Evolutionary conservation across 2,888 invertebrate species (phyloP).

Genomic region (Cremastobaeus sp.): DNA sequence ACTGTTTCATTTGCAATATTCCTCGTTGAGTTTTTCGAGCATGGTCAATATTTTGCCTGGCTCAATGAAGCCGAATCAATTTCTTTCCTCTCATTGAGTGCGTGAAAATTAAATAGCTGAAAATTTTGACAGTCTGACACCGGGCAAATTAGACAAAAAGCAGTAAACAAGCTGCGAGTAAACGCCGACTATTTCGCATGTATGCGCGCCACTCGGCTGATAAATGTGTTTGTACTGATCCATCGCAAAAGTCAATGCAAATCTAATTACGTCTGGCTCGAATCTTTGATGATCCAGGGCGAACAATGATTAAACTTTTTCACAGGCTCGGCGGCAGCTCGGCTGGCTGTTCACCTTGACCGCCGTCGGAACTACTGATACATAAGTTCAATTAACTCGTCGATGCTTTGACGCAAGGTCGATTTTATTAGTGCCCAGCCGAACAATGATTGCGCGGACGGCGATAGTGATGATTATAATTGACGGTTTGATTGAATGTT

Average conservation of each 20-base stretch:
- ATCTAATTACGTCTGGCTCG: conserved; percentile 15
- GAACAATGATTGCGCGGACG: conserved; percentile 47
- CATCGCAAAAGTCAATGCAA: conserved; percentile 11
- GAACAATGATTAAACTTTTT: conserved; percentile 49
- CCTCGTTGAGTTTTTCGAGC: too few species aligned
- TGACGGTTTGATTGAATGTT: conserved; percentile 53
- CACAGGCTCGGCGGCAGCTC: conserved; percentile 37
- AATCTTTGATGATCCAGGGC: conserved; percentile 15
- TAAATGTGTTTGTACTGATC: conserved; percentile 14
- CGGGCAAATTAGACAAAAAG: too few species aligned
- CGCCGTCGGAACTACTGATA: conserved; percentile 50
- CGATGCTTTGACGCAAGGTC: conserved; percentile 59
- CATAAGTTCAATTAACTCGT: conserved; percentile 59
- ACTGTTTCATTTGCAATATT: too few species aligned
- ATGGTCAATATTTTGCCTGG: too few species aligned
- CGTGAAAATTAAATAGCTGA: too few species aligned
- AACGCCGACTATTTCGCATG: too few species aligned
- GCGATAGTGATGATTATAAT: conserved; percentile 55
- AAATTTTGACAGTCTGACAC: too few species aligned
- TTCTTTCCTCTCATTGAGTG: too few species aligned
- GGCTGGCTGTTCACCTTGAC: conserved; percentile 58
- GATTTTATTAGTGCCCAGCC: conserved; percentile 55
- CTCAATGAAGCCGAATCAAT: too few species aligned
- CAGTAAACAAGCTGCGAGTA: too few species aligned
- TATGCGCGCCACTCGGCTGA: too few species aligned